phyloP scores from a whole-genome alignment of 1,140 invertebrate genomes.

The Trachymyrmex septentrionalis region DNA sequence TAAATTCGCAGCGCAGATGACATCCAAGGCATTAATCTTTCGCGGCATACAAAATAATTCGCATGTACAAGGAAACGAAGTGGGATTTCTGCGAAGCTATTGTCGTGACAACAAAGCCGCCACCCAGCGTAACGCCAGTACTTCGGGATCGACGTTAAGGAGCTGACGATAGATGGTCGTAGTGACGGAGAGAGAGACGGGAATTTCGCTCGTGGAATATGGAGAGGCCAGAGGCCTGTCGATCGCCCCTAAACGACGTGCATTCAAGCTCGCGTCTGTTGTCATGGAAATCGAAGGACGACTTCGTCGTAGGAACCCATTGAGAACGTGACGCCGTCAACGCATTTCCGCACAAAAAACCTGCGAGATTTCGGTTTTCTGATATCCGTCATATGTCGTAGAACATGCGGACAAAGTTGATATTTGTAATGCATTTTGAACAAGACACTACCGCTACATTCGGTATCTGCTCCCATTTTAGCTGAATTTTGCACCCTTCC shows the following conservation, averaged over 20 bases:
- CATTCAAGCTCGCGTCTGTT: slow-evolving; percentile 77
- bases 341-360: slow-evolving; percentile 37
- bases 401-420: slow-evolving; percentile 6
- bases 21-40: slow-evolving; percentile 32
- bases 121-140: slow-evolving; percentile 46
- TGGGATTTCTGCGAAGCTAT: slow-evolving; percentile 71
- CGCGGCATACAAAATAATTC: slow-evolving; percentile 67
- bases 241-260: slow-evolving; percentile 80
- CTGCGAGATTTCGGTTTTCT: slow-evolving; percentile 38
- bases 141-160: slow-evolving; percentile 75
- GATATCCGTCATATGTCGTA: slow-evolving; percentile 31
- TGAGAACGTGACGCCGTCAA: slow-evolving; percentile 55
- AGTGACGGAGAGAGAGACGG: slow-evolving; percentile 75
- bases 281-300: slow-evolving; percentile 80
- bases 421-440: slow-evolving; percentile 25
- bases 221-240: slow-evolving; percentile 78
- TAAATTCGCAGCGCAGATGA: slow-evolving; percentile 31
- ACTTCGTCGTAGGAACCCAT: slow-evolving; percentile 65
- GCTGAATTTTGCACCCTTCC: no score
- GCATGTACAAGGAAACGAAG: slow-evolving; percentile 64
- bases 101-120: slow-evolving; percentile 75
- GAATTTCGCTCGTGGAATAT: slow-evolving; percentile 79
- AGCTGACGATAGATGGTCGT: slow-evolving; percentile 76
- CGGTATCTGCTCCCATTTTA: no score
- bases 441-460: not conserved